A percentile compares a stretch with the other conserved stretches of the same genome.
Evolutionary conservation across 1,140 invertebrate genomes (phyloP).

Genomic region (Agrilus planipennis): DNA sequence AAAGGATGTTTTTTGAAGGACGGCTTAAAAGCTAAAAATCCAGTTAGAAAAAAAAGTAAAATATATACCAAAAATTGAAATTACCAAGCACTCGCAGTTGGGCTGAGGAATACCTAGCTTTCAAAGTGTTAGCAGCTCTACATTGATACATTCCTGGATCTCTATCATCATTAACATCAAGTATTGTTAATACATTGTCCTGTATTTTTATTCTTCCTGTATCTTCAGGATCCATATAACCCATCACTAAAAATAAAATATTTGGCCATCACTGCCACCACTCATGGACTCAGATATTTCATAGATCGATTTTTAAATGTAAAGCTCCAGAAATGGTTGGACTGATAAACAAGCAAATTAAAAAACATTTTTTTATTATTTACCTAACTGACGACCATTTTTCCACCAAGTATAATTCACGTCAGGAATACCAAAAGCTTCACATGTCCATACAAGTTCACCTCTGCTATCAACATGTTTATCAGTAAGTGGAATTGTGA

Average conservation of each 20-base stretch:
- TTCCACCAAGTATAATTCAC: constrained; percentile 87
- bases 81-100: constrained; percentile 75
- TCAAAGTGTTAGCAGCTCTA: constrained; percentile 77
- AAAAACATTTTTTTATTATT: too few relatives aligned
- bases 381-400: constrained; percentile 63
- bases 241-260: constrained; percentile 36
- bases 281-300: background rate
- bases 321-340: too few relatives aligned
- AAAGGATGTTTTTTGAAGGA: constrained; percentile 84
- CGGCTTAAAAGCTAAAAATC: constrained; percentile 61
- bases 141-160: constrained; percentile 97
- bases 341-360: too few relatives aligned
- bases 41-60: constrained; percentile 9
- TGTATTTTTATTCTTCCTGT: constrained; percentile 65
- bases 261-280: background rate
- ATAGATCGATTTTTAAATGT: too few relatives aligned
- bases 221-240: constrained; percentile 53
- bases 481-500: constrained; percentile 79
- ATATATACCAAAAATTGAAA: constrained; percentile 15
- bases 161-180: constrained; percentile 56
- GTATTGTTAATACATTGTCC: constrained; percentile 80
- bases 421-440: constrained; percentile 91
- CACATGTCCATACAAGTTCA: constrained; percentile 84
- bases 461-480: constrained; percentile 79
- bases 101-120: constrained; percentile 74